These are phyloP conservation scores for Andrena marginata DNA, from an alignment of 2,888 invertebrate species.

Conservation along the genomic window DNA sequence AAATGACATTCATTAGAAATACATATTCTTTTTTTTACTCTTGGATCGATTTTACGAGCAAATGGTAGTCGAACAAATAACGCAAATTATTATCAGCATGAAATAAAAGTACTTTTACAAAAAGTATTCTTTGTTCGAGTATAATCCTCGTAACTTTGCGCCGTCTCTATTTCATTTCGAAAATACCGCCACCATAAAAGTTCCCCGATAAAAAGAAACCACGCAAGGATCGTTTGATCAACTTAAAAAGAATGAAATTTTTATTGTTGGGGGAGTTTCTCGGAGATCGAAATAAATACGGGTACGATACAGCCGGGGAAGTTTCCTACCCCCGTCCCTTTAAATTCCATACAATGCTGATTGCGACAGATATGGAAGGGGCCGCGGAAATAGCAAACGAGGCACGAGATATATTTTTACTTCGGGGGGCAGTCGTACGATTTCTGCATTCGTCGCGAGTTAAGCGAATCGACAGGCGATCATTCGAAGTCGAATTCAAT, in stretches of 20 bases:
- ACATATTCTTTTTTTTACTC: background rate
- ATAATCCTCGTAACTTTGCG: conserved; percentile 12
- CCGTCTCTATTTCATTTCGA: conserved; percentile 27
- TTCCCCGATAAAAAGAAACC: conserved; percentile 42
- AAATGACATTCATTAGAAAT: background rate
- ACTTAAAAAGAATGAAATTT: conserved; percentile 53
- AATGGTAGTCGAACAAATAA: background rate
- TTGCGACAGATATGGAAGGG: conserved; percentile 12
- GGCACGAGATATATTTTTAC: background rate
- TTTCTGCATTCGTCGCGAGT: conserved; percentile 1
- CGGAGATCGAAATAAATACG: conserved; percentile 46
- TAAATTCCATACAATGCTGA: conserved; percentile 9
- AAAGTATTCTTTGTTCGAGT: conserved; percentile 13
- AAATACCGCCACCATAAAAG: conserved; percentile 45
- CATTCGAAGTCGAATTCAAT: conserved; percentile 20
- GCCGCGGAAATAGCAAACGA: background rate
- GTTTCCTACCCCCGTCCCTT: conserved; percentile 8
- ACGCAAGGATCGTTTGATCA: conserved; percentile 42
- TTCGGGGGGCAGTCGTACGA: background rate
- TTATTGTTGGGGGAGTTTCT: conserved; percentile 38
- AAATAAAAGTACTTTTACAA: conserved; percentile 4
- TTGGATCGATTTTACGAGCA: background rate
- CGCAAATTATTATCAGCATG: background rate
- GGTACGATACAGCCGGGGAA: conserved; percentile 16
- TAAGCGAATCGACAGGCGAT: conserved; percentile 3